Evolutionary conservation across 1,140 invertebrate species (phyloP).

Genomic region (Potamilus streckersoni): DNA sequence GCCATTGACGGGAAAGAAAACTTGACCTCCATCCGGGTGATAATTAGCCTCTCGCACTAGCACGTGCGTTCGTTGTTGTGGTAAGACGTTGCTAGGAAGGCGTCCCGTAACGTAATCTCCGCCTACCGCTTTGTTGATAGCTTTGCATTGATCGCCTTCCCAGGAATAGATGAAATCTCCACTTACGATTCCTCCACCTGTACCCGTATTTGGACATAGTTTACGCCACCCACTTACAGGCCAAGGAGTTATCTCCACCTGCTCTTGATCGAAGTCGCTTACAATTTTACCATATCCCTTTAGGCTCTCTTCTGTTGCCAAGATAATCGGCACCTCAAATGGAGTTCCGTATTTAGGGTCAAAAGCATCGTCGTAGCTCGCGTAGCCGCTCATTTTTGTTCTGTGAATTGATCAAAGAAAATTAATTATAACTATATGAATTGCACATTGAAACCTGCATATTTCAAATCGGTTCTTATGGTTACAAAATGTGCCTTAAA

Average conservation of each 20-base stretch:
- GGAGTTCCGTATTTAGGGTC: constrained; percentile 34
- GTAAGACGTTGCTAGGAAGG: constrained; percentile 27
- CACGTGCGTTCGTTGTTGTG: constrained; percentile 29
- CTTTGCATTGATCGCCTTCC: constrained; percentile 30
- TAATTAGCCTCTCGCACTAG: constrained; percentile 29
- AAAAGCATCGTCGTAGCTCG: constrained; percentile 29
- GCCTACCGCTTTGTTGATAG: constrained; percentile 31
- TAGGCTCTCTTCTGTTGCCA: constrained; percentile 28
- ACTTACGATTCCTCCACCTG: constrained; percentile 21
- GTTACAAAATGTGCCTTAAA: too few species aligned
- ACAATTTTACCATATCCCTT: constrained; percentile 40
- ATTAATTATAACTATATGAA: too few species aligned
- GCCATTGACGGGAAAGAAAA: constrained; percentile 33
- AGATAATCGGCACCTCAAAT: constrained; percentile 28
- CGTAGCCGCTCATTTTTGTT: constrained; percentile 28
- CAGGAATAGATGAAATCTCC: constrained; percentile 35
- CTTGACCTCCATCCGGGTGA: constrained; percentile 37
- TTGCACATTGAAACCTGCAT: too few species aligned
- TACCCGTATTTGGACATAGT: constrained; percentile 31
- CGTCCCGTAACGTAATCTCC: constrained; percentile 32
- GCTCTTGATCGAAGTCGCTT: constrained; percentile 27
- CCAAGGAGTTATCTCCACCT: constrained; percentile 40
- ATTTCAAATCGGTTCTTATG: too few species aligned
- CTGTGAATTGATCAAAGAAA: not conserved
- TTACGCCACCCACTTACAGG: constrained; percentile 32